phyloP scores from a whole-genome alignment of 2,113 vertebrate species.

The Rana temporaria region DNA sequence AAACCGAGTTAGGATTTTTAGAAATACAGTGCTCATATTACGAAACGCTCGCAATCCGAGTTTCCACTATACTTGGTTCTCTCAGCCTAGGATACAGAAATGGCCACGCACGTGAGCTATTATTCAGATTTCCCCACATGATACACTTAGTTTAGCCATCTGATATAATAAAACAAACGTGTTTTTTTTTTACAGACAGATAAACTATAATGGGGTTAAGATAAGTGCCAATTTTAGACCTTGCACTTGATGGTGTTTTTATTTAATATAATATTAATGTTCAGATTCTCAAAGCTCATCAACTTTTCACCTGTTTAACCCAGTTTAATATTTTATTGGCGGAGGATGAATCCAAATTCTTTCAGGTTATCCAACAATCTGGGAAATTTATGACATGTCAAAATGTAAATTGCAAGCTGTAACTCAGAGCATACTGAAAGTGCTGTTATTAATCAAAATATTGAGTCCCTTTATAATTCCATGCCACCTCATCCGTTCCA shows the following conservation, averaged over 20 bases:
- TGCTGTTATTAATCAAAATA: conserved; percentile 37
- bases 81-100: no score
- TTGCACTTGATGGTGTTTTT: background rate
- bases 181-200: no score
- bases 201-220: no score
- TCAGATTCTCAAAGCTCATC: background rate
- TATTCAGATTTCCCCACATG: no score
- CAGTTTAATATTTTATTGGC: conserved; percentile 24
- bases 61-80: no score
- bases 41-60: no score
- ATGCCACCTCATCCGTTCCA: background rate
- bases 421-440: conserved; percentile 13
- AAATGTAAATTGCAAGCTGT: conserved; percentile 17
- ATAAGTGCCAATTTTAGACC: no score
- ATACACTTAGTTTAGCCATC: no score
- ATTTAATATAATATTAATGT: background rate
- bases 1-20: no score
- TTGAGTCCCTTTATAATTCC: conserved; percentile 27
- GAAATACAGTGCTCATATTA: no score
- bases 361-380: conserved; percentile 26
- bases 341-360: background rate
- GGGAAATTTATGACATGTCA: conserved; percentile 39
- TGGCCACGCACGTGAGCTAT: no score
- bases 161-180: no score
- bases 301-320: background rate